phyloP scores from a whole-genome alignment of 2,888 invertebrate species.

The Byasa hedistus region DNA sequence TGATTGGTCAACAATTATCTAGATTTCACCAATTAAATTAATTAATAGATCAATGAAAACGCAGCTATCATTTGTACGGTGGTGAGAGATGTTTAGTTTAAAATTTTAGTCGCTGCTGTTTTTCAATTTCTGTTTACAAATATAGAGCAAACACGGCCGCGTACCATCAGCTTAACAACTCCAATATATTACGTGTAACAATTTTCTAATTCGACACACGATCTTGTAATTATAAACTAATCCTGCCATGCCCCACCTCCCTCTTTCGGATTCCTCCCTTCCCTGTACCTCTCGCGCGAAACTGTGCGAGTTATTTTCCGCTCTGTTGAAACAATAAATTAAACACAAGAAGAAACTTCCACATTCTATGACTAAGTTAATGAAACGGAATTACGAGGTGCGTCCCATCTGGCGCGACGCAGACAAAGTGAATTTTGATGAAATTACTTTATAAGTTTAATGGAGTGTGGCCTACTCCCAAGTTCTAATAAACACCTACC shows the following conservation, averaged over 20 bases:
- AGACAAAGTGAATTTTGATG: constrained; percentile 75
- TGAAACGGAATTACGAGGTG: constrained; percentile 70
- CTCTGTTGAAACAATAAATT: constrained; percentile 62
- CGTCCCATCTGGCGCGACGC: constrained; percentile 67
- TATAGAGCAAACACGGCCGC: too few relatives aligned
- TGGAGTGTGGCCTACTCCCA: constrained; percentile 57
- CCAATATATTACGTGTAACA: neutral
- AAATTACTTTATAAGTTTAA: constrained; percentile 74
- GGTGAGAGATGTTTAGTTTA: too few relatives aligned
- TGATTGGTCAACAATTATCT: too few relatives aligned
- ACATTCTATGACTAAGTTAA: constrained; percentile 68
- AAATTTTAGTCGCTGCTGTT: too few relatives aligned
- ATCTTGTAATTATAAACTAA: constrained; percentile 30
- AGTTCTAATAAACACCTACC: constrained; percentile 38
- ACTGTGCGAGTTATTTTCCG: constrained; percentile 49
- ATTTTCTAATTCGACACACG: constrained; percentile 7
- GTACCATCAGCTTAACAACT: too few relatives aligned
- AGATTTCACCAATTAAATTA: too few relatives aligned
- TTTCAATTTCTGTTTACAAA: too few relatives aligned
- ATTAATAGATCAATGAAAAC: too few relatives aligned
- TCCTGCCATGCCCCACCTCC: constrained; percentile 23
- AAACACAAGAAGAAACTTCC: constrained; percentile 68
- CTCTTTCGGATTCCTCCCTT: neutral
- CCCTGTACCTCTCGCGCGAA: constrained; percentile 30
- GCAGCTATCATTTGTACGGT: too few relatives aligned